Evolutionary conservation across 2,113 vertebrate genomes (phyloP).

Genomic region (Pitta sordida): DNA sequence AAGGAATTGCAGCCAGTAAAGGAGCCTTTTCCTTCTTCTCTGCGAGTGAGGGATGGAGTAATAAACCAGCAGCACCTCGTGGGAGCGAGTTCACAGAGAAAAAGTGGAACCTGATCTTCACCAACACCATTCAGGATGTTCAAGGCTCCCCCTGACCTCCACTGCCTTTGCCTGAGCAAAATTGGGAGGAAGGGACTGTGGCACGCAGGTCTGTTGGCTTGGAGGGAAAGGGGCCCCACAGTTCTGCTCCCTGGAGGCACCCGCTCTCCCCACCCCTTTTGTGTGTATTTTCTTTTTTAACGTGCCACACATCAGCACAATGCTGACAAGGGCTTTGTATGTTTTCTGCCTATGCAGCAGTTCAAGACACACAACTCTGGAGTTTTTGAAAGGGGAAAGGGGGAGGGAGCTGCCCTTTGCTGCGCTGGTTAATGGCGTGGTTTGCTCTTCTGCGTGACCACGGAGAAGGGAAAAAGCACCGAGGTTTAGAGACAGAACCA

Average conservation of each 20-base stretch:
- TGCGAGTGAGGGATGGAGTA: not conserved
- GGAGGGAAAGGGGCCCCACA: slow-evolving; percentile 31
- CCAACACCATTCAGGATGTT: not conserved
- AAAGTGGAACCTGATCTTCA: not conserved
- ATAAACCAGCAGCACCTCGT: not conserved
- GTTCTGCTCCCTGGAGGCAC: slow-evolving; percentile 34
- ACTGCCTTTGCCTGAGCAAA: not conserved
- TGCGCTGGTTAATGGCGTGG: not conserved
- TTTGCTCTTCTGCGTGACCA: not conserved
- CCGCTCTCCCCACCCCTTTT: slow-evolving; percentile 39
- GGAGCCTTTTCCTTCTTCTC: not conserved
- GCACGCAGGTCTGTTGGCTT: not conserved
- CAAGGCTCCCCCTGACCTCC: not conserved
- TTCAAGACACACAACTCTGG: slow-evolving; percentile 32
- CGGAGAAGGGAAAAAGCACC: not conserved
- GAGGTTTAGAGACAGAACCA: not conserved
- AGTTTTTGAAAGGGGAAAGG: slow-evolving; percentile 22
- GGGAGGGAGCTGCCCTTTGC: slow-evolving; percentile 31
- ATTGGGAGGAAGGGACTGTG: not conserved
- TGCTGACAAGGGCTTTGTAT: slow-evolving; percentile 39
- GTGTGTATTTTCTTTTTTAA: slow-evolving; percentile 4
- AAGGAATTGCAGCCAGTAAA: not conserved
- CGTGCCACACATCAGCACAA: slow-evolving; percentile 47
- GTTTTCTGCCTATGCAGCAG: slow-evolving; percentile 60
- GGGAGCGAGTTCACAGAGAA: not conserved